These are phyloP conservation scores for Heterodera filipjevi DNA, from an alignment of 2,888 invertebrate species.

Conservation along the genomic window DNA sequence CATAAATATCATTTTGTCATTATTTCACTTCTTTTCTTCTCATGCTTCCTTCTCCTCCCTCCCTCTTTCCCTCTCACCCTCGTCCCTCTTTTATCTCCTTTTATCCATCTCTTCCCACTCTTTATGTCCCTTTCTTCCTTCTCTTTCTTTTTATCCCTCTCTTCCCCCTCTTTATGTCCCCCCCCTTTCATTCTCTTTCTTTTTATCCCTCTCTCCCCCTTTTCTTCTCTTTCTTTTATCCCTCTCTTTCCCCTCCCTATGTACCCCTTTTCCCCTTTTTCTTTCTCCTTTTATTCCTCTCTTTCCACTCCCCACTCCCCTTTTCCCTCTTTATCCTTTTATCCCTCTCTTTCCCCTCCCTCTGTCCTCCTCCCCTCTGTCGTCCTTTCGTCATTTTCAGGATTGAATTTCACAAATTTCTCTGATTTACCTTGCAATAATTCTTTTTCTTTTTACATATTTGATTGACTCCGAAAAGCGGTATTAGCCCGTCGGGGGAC, in stretches of 20 bases:
- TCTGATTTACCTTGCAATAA: neutral
- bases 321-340: neutral
- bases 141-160: neutral
- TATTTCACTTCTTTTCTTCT: neutral
- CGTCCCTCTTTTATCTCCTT: neutral
- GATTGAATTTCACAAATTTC: neutral
- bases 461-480: conserved; percentile 12
- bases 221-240: neutral
- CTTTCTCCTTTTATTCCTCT: too few relatives aligned
- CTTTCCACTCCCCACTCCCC: neutral
- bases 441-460: neutral
- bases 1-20: neutral
- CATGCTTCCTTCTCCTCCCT: neutral
- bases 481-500: neutral
- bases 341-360: neutral
- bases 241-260: neutral
- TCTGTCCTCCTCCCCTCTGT: neutral
- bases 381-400: neutral
- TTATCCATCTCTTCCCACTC: neutral
- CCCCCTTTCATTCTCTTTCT: neutral
- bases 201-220: neutral
- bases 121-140: neutral
- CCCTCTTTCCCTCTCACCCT: neutral
- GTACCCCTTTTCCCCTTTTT: too few relatives aligned
- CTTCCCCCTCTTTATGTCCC: neutral